Base-by-base conservation (phyloP, 2,113 vertebrate species). In the Lepus timidus region DNA sequence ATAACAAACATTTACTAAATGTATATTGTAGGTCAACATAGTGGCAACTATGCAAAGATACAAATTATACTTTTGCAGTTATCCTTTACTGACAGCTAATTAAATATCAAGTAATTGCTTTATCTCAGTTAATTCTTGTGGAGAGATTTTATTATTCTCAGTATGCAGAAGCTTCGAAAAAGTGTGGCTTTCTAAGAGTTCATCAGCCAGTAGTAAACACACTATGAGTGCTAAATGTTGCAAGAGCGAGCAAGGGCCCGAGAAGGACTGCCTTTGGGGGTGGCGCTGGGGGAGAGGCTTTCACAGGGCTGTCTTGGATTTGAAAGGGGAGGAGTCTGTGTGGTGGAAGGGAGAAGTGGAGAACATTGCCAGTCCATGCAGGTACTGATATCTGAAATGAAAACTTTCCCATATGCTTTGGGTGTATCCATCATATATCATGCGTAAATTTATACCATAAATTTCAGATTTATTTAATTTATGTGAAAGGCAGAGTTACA, bases 151-250 rank as follows among this genome's bases (percentile, higher is more conserved):
- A 82, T 36, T 55, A 29, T 51, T 70, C n/a, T 93, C n/a, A 70
- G 29, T 70, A 52, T 27, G 71, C 0, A 62, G 75, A 85, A 5
- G n/a, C 61, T 90, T 73, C 67, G 51, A 78, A 62, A 86, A 68
- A 88, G 84, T 88, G 78, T 65, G 78, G 44, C 61, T 85, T 49
- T 71, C 44, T 70, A 71, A 78, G 86, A 85, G 12, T 75, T 89
- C 29, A 61, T 71, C 36, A 20, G 68, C 58, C 75, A 20, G 51
- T 1, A 33, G 13, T 7, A 25, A 44, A 62, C 25, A 36, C 25
- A 49, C 23, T 36, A 29, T 49, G n/a, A 14, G 51, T 71, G 22
- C 73, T 67, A n/a, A 67, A 11, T 33, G 49, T 25, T 55, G 52
- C 85, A 31, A 31, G 1, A 52, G 55, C 39, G 39, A 67, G 55